Base-by-base conservation (phyloP, 2,888 invertebrate genomes). In the Dione juno region DNA sequence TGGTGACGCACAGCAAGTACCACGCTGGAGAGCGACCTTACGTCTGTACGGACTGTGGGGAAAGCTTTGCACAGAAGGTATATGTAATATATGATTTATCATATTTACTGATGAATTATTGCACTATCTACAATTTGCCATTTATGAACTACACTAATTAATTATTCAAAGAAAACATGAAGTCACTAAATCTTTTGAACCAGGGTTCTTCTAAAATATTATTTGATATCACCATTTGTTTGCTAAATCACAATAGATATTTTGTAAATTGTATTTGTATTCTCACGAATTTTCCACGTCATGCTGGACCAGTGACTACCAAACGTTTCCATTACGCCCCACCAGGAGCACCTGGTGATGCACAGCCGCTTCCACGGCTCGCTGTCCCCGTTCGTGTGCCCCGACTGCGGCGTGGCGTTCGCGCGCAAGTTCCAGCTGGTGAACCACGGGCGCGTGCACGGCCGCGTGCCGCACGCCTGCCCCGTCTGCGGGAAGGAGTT, bases 281-380 rank as follows among this genome's bases (percentile, higher is more conserved):
- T n/a, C n/a, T n/a, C n/a, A n/a, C n/a, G n/a, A n/a, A n/a, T n/a
- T n/a, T n/a, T n/a, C n/a, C n/a, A n/a, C n/a, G n/a, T n/a, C n/a
- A n/a, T n/a, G n/a, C n/a, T n/a, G n/a, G n/a, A n/a, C n/a, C n/a
- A n/a, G n/a, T n/a, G n/a, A n/a, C n/a, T n/a, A n/a, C n/a, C n/a
- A n/a, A n/a, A n/a, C n/a, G n/a, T n/a, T n/a, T n/a, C n/a, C n/a
- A n/a, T n/a, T n/a, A n/a, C n/a, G n/a, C n/a, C n/a, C n/a, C n/a
- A n/a, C n/a, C 82, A 93, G 93, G 93, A 92, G 84, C 94, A 98
- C 79, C 83, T 94, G 77, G 97, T 97, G 79, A 98, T 97, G 93
- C 98, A 98, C 92, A 95, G 97, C 72, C 93, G 98, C 74, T 98
- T 98, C 90, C 98, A 98, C 89, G 98, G 98, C n/a, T 99, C 99